Percentiles rank a stretch among this genome's conserved stretches.
Evolutionary conservation across 1,140 invertebrate species (phyloP).

Genomic region (Drosophila elegans): DNA sequence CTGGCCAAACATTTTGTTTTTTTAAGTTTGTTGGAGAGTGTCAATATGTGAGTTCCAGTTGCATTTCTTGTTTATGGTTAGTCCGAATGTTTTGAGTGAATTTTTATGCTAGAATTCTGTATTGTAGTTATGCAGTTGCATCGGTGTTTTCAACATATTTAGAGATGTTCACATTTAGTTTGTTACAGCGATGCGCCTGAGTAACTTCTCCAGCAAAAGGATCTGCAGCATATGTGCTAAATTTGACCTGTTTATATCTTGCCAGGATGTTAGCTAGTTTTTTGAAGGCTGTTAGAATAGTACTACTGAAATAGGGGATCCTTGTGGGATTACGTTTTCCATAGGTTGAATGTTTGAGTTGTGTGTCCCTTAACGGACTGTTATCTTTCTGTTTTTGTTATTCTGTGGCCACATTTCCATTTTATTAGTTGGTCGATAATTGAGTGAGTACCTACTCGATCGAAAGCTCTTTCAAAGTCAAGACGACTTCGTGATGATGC

Average conservation of each 20-base stretch:
- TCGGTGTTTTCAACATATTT: background rate
- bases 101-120: background rate
- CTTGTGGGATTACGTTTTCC: too few species aligned
- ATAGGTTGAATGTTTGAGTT: background rate
- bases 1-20: background rate
- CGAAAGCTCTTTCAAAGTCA: too few species aligned
- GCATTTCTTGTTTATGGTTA: slow-evolving; percentile 1
- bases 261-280: slow-evolving; percentile 6
- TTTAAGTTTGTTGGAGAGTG: background rate
- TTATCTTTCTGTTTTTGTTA: slow-evolving; percentile 1
- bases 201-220: background rate
- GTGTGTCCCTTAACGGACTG: slow-evolving; percentile 6
- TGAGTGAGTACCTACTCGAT: too few species aligned
- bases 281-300: slow-evolving; percentile 3
- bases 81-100: slow-evolving; percentile 1
- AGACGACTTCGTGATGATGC: too few species aligned
- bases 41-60: slow-evolving; percentile 1
- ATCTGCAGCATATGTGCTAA: slow-evolving; percentile 3
- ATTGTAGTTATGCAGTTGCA: background rate
- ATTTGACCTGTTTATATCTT: slow-evolving; percentile 2
- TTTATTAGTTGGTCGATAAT: background rate
- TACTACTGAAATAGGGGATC: too few species aligned
- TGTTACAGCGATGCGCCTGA: background rate
- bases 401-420: background rate
- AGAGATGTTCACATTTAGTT: background rate